Percentiles rank a stretch among this genome's conserved stretches.
These are phyloP conservation scores for Lota lota DNA, from an alignment of 2,113 vertebrate species.

Conservation along the genomic window DNA sequence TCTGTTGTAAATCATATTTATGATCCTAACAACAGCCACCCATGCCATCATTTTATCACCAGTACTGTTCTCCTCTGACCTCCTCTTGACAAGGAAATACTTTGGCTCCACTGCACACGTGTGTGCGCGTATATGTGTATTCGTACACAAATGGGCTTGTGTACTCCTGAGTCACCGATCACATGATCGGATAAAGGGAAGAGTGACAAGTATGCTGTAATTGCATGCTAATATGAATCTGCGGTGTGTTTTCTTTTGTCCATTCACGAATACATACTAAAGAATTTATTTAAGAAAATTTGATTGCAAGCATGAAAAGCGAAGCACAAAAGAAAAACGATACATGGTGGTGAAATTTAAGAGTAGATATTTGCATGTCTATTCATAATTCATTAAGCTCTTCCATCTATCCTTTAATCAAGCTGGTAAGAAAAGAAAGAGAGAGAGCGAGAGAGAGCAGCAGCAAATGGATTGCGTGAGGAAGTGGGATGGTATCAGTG, in stretches of 20 bases:
- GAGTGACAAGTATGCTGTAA: no score
- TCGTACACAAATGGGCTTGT: not conserved
- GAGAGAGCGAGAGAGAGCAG: slow-evolving; percentile 14
- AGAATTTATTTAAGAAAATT: no score
- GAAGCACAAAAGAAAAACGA: slow-evolving; percentile 19
- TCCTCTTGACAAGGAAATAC: not conserved
- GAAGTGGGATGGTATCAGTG: no score
- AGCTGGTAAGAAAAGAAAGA: slow-evolving; percentile 52
- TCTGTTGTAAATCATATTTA: slow-evolving; percentile 3
- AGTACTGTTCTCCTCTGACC: not conserved
- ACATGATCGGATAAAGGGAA: no score
- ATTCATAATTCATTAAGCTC: slow-evolving; percentile 58
- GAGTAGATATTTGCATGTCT: slow-evolving; percentile 33
- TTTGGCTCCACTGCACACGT: slow-evolving; percentile 19
- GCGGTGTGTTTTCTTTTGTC: no score
- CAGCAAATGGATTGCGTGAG: slow-evolving; percentile 33
- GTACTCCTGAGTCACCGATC: no score
- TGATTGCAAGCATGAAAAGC: slow-evolving; percentile 9
- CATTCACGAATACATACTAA: no score
- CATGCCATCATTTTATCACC: not conserved
- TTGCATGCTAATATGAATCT: no score
- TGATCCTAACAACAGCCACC: slow-evolving; percentile 21
- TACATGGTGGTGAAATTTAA: slow-evolving; percentile 19
- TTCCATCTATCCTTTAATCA: slow-evolving; percentile 62
- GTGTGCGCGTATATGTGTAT: slow-evolving; percentile 27